These are phyloP conservation scores for Leptodactylus fallax DNA, from an alignment of 2,797 vertebrate species.

Conservation along the genomic window DNA sequence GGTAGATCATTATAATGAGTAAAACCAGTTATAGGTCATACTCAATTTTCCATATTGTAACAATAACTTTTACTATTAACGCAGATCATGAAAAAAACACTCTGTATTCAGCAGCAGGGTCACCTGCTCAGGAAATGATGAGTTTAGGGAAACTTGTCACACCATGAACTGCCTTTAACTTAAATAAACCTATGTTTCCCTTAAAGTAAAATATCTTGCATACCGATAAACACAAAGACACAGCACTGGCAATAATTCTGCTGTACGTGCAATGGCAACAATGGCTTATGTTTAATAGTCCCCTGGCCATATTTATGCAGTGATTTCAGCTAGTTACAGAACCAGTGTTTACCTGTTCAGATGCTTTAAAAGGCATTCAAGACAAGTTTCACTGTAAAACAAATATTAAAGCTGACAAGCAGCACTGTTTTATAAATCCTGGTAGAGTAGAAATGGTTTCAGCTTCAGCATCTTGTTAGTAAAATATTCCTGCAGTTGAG, in stretches of 20 bases:
- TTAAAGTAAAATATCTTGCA: slow-evolving; percentile 30
- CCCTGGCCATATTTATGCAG: slow-evolving; percentile 56
- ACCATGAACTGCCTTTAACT: not conserved
- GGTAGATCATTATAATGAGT: slow-evolving; percentile 1
- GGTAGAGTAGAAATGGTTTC: slow-evolving; percentile 61
- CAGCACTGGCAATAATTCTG: slow-evolving; percentile 36
- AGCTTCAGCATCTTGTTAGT: slow-evolving; percentile 62
- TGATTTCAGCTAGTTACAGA: slow-evolving; percentile 63
- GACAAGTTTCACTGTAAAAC: slow-evolving; percentile 63
- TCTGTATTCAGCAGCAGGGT: not conserved
- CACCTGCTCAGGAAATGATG: slow-evolving; percentile 26
- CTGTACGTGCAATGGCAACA: slow-evolving; percentile 56
- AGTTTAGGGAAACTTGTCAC: slow-evolving; percentile 6
- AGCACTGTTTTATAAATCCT: slow-evolving; percentile 64
- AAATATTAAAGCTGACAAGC: slow-evolving; percentile 64
- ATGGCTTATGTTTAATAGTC: slow-evolving; percentile 60
- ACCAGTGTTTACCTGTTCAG: slow-evolving; percentile 62
- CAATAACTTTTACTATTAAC: slow-evolving; percentile 19
- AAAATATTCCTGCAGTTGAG: slow-evolving; percentile 61
- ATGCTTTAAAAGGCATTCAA: slow-evolving; percentile 64
- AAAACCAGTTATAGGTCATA: not conserved
- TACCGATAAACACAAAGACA: slow-evolving; percentile 28
- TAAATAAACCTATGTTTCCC: slow-evolving; percentile 13
- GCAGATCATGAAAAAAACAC: slow-evolving; percentile 6
- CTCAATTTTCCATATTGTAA: slow-evolving; percentile 10